Conservation (phyloP, 1,140 invertebrate genomes). For the Ceratina calcarata region DNA sequence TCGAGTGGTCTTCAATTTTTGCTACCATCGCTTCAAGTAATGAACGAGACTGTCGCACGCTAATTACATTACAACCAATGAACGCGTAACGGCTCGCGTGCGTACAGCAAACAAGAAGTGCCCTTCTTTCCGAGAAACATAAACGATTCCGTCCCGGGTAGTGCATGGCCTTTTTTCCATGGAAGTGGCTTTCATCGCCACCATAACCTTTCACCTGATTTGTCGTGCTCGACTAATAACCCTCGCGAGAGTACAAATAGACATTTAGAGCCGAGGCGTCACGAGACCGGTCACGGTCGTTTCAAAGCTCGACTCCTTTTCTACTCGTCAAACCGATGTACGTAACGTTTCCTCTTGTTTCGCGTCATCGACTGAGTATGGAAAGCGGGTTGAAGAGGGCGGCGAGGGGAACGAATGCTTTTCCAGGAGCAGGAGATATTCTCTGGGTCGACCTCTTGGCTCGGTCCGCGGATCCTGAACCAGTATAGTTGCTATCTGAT, state of each 20-base stretch:
- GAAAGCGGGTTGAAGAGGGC: background rate
- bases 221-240: background rate
- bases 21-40: background rate
- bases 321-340: too few relatives aligned
- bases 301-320: background rate
- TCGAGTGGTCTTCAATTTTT: constrained; percentile 63
- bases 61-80: constrained; percentile 27
- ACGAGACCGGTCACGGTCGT: background rate
- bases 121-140: background rate
- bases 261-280: background rate
- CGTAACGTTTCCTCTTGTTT: background rate
- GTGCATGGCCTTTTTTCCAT: constrained; percentile 3
- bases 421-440: constrained; percentile 54
- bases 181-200: background rate
- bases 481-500: constrained; percentile 76
- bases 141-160: constrained; percentile 31
- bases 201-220: background rate
- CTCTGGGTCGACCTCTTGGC: constrained; percentile 55
- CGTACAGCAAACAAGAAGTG: constrained; percentile 8
- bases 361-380: constrained; percentile 24
- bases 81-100: constrained; percentile 33
- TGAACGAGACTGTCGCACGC: background rate
- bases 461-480: constrained; percentile 55
- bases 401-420: constrained; percentile 18
- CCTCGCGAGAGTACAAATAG: background rate